Base-by-base conservation (phyloP, 2,888 invertebrate genomes). In the Tiliacea citrago region DNA sequence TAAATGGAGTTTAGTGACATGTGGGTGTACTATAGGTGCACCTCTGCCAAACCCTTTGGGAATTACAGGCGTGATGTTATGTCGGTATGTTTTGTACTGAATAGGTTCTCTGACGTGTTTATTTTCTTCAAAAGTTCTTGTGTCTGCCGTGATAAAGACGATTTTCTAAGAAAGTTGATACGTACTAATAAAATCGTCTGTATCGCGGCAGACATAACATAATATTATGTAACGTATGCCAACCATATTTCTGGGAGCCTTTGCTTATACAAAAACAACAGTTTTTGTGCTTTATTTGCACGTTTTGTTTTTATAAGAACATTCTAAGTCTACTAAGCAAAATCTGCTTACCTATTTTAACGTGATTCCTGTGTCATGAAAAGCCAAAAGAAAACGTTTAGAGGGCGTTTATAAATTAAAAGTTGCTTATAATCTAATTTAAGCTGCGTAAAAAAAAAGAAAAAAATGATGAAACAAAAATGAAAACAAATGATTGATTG, bases 231-330 rank as follows among this genome's bases (percentile, higher is more conserved):
- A 39, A 39, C 39, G 39, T 39, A 39, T 39, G 39, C 39, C 39
- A 39, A 39, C 39, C 2, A 39, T n/a, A 13, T n/a, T 60, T 39
- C 13, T 39, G 7, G 60, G 13, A 39, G 13, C 39, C 35, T 60
- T 57, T 57, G 2, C 16, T 8, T 8, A 39, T 39, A 39, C 39
- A 5, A 39, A 39, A 39, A 39, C 39, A 39, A 39, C 39, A 39
- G 39, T 39, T 7, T 35, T 6, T 39, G 39, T 39, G 7, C 5
- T 71, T 72, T 58, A 10, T 72, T 12, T 6, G 24, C 24, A 73
- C 16, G 24, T 72, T 58, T 9, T 45, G 42, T 45, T 58, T 71
- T 72, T 73, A 49, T 49, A 72, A 8, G 13, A 60, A 39, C 13
- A 39, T 39, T 60, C 21, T 39, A 12, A 45, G 51, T 51, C 0